A percentile compares a stretch with the other conserved stretches of the same genome.
Conservation (phyloP, 2,888 invertebrate species). For the Linnaemya vulpina region DNA sequence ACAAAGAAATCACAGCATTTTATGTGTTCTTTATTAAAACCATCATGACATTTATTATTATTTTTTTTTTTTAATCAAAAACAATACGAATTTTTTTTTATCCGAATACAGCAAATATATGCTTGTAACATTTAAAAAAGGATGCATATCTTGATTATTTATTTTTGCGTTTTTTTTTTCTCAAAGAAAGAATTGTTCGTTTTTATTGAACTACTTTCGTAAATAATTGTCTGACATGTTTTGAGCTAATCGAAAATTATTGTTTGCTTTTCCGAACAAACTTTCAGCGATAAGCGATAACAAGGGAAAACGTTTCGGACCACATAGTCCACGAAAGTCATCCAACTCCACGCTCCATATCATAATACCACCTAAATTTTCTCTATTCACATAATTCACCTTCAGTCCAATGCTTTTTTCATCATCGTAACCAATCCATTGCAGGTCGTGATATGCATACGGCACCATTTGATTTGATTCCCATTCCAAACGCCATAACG, state of each 20-base stretch:
- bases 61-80: too few species aligned
- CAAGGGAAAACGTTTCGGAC: conserved; percentile 85
- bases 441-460: conserved; percentile 84
- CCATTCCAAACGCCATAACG: conserved; percentile 84
- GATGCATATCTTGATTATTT: too few species aligned
- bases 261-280: not conserved
- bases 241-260: not conserved
- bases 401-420: conserved; percentile 83
- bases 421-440: conserved; percentile 89
- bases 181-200: too few species aligned
- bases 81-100: too few species aligned
- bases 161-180: too few species aligned
- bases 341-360: conserved; percentile 92
- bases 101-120: too few species aligned
- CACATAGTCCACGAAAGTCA: conserved; percentile 87
- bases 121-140: too few species aligned
- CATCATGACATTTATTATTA: too few species aligned
- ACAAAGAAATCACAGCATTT: too few species aligned
- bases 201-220: too few species aligned
- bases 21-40: too few species aligned
- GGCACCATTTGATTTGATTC: conserved; percentile 88
- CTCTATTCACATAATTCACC: conserved; percentile 82
- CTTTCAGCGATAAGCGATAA: conserved; percentile 77
- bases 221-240: too few species aligned
- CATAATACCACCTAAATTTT: conserved; percentile 87